Base-by-base conservation (phyloP, 2,113 vertebrate genomes). In the Cichladusa arquata region DNA sequence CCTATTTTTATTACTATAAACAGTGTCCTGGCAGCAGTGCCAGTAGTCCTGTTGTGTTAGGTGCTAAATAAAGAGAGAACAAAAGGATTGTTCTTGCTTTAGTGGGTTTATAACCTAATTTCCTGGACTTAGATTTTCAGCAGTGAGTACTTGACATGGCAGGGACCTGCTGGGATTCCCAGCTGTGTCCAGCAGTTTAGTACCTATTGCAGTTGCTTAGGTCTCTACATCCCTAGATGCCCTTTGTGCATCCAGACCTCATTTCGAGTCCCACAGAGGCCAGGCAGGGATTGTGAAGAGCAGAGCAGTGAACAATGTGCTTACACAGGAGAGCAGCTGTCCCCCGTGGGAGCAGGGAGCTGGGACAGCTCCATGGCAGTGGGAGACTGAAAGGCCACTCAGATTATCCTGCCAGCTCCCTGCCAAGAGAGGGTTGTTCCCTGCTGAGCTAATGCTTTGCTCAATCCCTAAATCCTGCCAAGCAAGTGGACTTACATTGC, bases 31-130 rank as follows among this genome's bases (percentile, higher is more conserved):
- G 53, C 60, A 77, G 57, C 54, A 82, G 34, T 0, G 36, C 92
- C 93, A 93, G 40, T 88, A 92, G 45, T 56, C 93, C 72, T 84
- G 45, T 88, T 88, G 90, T 69, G 88, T 86, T 94, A 90, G 94
- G 88, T 86, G 76, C 76, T 93, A 84, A 92, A 81, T 40, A 88
- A 64, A 80, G 38, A 72, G 82, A 88, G 86, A 88, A 81, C 76
- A 92, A 88, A 92, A 95, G 79, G 79, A 84, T 90, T 6, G 18
- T 34, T 90, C 88, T 88, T 88, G 69, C 71, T 88, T 74, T 71
- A 38, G 79, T 60, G 72, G 69, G 47, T 86, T 90, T 93, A 78
- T 48, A 88, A 78, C 89, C 92, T 80, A 15, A 90, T 96, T 96
- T 94, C 86, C 95, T 78, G 82, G 82, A 48, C 38, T 92, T 90